A percentile compares a stretch with the other conserved stretches of the same genome.
Conservation (phyloP, 2,888 invertebrate genomes). For the Augiades crinisus region DNA sequence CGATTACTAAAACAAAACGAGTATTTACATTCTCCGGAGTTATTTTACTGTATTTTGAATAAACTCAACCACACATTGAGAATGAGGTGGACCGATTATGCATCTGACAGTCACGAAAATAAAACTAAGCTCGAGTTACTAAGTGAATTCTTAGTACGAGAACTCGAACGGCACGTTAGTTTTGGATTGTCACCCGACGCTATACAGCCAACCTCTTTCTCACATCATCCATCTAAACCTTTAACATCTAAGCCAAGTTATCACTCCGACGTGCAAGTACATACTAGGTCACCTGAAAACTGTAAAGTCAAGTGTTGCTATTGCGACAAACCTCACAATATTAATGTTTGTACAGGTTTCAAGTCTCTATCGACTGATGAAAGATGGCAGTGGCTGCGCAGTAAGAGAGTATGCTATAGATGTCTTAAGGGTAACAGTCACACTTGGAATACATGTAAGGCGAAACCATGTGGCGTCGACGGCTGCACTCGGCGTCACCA, state of each 20-base stretch:
- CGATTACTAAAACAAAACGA: slow-evolving; percentile 6
- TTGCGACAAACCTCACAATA: neutral
- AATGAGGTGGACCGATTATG: slow-evolving; percentile 15
- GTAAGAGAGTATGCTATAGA: neutral
- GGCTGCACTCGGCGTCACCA: too few species aligned
- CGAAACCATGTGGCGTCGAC: too few species aligned
- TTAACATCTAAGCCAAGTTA: neutral
- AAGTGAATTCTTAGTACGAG: slow-evolving; percentile 9
- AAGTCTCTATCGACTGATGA: slow-evolving; percentile 6
- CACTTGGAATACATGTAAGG: neutral
- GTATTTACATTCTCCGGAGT: slow-evolving; percentile 11
- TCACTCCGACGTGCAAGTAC: too few species aligned
- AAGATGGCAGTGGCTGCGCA: slow-evolving; percentile 12
- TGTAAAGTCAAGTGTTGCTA: neutral
- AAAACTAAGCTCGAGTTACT: slow-evolving; percentile 15
- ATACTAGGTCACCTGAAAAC: neutral
- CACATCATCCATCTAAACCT: neutral
- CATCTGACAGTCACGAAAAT: neutral
- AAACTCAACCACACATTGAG: slow-evolving; percentile 7
- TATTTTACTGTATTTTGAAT: neutral
- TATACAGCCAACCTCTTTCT: neutral
- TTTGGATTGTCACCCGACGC: slow-evolving; percentile 11
- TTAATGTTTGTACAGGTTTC: slow-evolving; percentile 4
- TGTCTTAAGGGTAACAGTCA: slow-evolving; percentile 5
- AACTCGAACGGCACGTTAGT: slow-evolving; percentile 5